phyloP scores from a whole-genome alignment of 2,888 invertebrate species.

The Drosophila affinis region DNA sequence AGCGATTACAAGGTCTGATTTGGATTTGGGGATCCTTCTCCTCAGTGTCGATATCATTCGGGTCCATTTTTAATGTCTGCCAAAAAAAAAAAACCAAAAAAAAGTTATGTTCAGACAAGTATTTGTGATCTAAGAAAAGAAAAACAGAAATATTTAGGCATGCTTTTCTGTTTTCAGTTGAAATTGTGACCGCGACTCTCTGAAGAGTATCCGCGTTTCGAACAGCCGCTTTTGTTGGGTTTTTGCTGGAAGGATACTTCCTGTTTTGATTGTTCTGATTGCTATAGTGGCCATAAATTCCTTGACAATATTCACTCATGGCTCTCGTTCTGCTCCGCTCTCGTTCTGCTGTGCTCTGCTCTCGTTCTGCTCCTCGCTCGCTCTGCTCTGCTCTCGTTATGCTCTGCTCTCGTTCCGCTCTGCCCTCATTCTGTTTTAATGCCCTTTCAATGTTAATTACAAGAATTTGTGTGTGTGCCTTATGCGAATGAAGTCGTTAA shows the following conservation, averaged over 20 bases:
- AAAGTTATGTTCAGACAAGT: too few species aligned
- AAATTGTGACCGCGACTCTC: too few species aligned
- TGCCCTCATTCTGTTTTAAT: constrained; percentile 22
- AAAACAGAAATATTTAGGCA: too few species aligned
- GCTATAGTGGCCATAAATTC: background rate
- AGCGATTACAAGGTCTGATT: too few species aligned
- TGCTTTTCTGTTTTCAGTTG: too few species aligned
- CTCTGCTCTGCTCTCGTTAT: background rate
- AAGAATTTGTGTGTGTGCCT: constrained; percentile 29
- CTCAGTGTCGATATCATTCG: too few species aligned
- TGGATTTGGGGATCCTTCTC: too few species aligned
- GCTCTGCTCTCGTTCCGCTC: background rate
- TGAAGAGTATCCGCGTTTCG: too few species aligned
- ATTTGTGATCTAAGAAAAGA: too few species aligned
- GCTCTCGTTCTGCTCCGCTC: background rate
- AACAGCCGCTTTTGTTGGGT: rapidly evolving
- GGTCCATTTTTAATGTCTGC: too few species aligned
- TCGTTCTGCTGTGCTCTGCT: background rate
- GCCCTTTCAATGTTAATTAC: constrained; percentile 46
- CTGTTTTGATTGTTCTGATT: background rate
- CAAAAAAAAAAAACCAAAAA: too few species aligned
- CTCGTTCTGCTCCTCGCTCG: constrained; percentile 1
- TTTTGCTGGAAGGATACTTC: background rate
- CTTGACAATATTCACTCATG: background rate
- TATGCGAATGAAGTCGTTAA: constrained; percentile 53